A percentile compares a stretch with the other conserved stretches of the same genome.
Evolutionary conservation across 2,888 invertebrate species (phyloP).

Genomic region (Dyspetes luteomarginatus): DNA sequence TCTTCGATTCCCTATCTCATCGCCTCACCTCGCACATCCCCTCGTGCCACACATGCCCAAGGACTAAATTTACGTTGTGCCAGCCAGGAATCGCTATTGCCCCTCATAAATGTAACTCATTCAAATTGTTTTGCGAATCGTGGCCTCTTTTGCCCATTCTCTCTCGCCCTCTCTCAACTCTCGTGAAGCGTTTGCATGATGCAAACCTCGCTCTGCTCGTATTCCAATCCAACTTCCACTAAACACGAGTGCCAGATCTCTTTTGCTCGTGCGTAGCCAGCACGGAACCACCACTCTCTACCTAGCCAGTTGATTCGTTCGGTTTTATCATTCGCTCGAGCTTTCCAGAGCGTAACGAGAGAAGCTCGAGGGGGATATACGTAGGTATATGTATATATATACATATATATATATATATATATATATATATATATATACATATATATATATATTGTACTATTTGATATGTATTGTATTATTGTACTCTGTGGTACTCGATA

Average conservation of each 20-base stretch:
- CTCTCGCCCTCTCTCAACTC: neutral
- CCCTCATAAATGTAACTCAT: conserved; percentile 69
- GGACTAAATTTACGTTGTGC: conserved; percentile 66
- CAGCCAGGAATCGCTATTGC: conserved; percentile 67
- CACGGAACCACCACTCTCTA: neutral
- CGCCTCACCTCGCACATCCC: conserved; percentile 7
- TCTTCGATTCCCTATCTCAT: conserved; percentile 62
- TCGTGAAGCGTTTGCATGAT: neutral
- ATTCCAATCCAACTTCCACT: conserved; percentile 31
- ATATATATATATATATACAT: no score
- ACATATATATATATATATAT: no score
- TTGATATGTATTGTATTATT: conserved; percentile 21
- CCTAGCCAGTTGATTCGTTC: conserved; percentile 14
- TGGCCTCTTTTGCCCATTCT: conserved; percentile 57
- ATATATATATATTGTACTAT: no score
- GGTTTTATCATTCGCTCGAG: conserved; percentile 41
- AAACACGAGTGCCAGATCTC: neutral
- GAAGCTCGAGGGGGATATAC: neutral
- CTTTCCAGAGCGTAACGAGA: conserved; percentile 24
- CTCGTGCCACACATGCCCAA: conserved; percentile 29
- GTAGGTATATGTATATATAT: conserved; percentile 5
- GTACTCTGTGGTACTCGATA: conserved; percentile 36
- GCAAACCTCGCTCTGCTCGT: conserved; percentile 31
- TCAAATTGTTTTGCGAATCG: conserved; percentile 65
- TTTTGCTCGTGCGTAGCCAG: conserved; percentile 24